phyloP scores from a whole-genome alignment of 2,797 vertebrate genomes.

The Chrysolophus pictus region DNA sequence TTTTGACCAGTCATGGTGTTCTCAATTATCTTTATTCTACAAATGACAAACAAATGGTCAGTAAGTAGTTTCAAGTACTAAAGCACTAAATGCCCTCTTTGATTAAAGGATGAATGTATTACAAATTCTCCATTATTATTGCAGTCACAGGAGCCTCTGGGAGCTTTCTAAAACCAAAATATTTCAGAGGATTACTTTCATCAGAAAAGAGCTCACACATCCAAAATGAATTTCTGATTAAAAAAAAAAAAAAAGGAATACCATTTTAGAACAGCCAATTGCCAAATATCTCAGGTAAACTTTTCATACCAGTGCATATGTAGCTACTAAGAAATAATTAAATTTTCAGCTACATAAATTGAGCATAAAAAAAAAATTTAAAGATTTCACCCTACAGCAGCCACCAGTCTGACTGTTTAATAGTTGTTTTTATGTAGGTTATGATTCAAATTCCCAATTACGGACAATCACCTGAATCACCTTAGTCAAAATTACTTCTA shows the following conservation, averaged over 20 bases:
- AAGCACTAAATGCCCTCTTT: conserved; percentile 38
- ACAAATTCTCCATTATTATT: background rate
- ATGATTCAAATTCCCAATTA: background rate
- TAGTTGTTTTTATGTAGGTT: background rate
- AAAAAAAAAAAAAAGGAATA: background rate
- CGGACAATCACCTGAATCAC: background rate
- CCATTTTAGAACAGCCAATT: background rate
- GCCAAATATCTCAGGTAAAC: background rate
- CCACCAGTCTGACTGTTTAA: background rate
- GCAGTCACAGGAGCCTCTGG: background rate
- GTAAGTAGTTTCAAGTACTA: conserved; percentile 68
- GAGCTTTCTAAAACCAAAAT: background rate
- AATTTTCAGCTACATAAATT: background rate
- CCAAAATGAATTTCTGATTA: background rate
- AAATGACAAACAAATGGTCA: conserved; percentile 75
- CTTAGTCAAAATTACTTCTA: background rate
- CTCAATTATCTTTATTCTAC: conserved; percentile 78
- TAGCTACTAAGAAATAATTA: background rate
- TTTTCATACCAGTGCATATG: background rate
- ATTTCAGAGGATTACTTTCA: background rate
- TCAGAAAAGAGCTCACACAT: background rate
- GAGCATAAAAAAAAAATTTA: background rate
- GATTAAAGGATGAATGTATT: conserved; percentile 38
- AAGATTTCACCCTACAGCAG: background rate
- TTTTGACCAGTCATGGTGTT: conserved; percentile 62